Conservation (phyloP, 2,888 invertebrate species). For the Drosophila mulleri region DNA sequence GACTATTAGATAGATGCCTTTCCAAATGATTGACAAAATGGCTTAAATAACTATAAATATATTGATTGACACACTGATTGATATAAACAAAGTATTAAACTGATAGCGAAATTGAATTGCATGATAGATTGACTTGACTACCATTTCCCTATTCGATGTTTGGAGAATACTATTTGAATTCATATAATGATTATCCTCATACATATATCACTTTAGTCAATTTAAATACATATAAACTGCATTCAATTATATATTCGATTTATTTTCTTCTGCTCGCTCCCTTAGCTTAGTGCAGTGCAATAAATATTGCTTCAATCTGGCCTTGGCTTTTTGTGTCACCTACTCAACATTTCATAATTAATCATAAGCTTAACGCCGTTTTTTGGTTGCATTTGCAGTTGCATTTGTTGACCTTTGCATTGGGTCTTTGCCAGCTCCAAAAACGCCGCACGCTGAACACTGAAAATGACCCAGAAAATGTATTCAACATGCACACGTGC, state of each 20-base stretch:
- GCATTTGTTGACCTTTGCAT: conserved; percentile 12
- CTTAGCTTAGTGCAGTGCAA: neutral
- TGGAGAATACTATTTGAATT: no score
- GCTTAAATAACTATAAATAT: neutral
- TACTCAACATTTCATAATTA: neutral
- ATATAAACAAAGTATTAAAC: neutral
- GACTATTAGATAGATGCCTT: neutral
- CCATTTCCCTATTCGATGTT: no score
- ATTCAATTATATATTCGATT: no score
- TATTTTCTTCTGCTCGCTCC: neutral
- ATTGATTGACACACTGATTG: neutral
- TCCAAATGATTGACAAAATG: neutral
- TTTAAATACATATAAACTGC: no score
- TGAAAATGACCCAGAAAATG: conserved; percentile 12
- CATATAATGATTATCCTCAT: no score
- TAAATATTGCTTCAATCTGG: conserved; percentile 3
- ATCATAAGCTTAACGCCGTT: neutral
- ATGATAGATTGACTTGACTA: neutral
- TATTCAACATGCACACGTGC: conserved; percentile 12
- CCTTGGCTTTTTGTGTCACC: neutral
- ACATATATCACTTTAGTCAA: no score
- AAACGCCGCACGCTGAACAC: neutral
- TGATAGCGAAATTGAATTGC: neutral
- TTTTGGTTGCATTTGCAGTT: conserved; percentile 4
- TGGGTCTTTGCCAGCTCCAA: neutral